A percentile compares a stretch with the other conserved stretches of the same genome.
Conservation (phyloP, 2,113 vertebrate genomes). For the Chionomys nivalis region DNA sequence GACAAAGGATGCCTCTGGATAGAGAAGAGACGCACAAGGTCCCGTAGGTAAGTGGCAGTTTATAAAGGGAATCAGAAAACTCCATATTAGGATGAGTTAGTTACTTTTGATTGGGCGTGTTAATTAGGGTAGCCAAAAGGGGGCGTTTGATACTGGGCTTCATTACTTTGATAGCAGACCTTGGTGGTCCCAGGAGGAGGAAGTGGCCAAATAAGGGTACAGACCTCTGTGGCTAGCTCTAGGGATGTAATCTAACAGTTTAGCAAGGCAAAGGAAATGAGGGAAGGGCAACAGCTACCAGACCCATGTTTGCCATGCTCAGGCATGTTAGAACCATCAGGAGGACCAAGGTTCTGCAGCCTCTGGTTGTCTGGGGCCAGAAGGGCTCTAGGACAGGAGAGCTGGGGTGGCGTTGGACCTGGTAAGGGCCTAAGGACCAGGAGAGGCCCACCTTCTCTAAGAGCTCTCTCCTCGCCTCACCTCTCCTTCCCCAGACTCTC, state of each 20-base stretch:
- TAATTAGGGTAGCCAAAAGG: not conserved
- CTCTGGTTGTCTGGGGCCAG: too few relatives aligned
- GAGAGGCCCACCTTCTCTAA: not conserved
- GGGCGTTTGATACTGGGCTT: not conserved
- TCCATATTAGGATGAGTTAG: not conserved
- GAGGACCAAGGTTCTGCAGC: not conserved
- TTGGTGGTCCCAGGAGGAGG: not conserved
- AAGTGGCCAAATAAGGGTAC: not conserved
- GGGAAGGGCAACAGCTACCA: not conserved
- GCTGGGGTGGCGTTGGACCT: rapidly evolving
- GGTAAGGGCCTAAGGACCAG: not conserved
- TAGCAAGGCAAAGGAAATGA: not conserved
- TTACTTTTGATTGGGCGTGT: not conserved
- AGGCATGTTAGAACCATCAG: not conserved
- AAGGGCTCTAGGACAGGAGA: not conserved
- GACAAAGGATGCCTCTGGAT: not conserved
- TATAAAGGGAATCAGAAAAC: not conserved
- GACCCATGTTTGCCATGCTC: not conserved
- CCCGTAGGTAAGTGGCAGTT: not conserved
- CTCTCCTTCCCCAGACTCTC: not conserved
- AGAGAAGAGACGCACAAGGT: not conserved
- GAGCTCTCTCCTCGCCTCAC: not conserved
- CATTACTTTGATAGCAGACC: not conserved
- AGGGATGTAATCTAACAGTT: not conserved
- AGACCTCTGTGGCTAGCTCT: not conserved